Evolutionary conservation across 1,140 invertebrate species (phyloP), one percentile per base, ranked within the genome.

Genomic region (Spodoptera litura): DNA sequence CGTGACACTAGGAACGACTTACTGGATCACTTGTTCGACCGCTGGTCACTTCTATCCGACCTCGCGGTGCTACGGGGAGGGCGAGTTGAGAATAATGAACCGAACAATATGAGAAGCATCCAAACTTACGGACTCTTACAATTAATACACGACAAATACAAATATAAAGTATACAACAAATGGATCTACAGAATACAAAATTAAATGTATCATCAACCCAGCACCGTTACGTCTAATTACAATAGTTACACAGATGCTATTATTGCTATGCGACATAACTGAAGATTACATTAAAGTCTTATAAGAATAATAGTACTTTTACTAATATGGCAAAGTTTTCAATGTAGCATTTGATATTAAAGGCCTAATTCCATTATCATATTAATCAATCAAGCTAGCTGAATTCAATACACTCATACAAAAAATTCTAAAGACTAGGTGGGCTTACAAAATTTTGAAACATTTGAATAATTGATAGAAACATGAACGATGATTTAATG

Each of bases 241-340:
- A 92, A 90, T 91, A 92, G 88, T 93, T 88, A 93, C 87, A 92
- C 84, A 90, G 88, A 90, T 89, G 86, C 83, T 86, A 87, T 86
- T 83, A 86, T 80, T 87, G 83, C 87, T 90, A 91, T 91, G 85
- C 86, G 90, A 85, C 77, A 87, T 87, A 89, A 91, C 81, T 86
- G 87, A 92, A 90, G 85, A 90, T 91, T 91, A 94, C 86, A 93
- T 88, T 93, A 85, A 90, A 94, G 87, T 90, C 91, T 93, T 93
- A 94, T 81, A 89, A 92, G 90, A 91, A 90, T 91, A 91, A 89
- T 82, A 94, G 89, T 93, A 94, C 88, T 86, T 91, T 93, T 89
- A 92, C 93, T 94, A 94, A 94, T 94, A 94, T 94, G 93, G 93
- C 93, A 94, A 93, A 93, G 91, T 94, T 94, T 94, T 94, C 93